Evolutionary conservation across 1,140 invertebrate genomes (phyloP).

Genomic region (Zaprionus ghesquierei): DNA sequence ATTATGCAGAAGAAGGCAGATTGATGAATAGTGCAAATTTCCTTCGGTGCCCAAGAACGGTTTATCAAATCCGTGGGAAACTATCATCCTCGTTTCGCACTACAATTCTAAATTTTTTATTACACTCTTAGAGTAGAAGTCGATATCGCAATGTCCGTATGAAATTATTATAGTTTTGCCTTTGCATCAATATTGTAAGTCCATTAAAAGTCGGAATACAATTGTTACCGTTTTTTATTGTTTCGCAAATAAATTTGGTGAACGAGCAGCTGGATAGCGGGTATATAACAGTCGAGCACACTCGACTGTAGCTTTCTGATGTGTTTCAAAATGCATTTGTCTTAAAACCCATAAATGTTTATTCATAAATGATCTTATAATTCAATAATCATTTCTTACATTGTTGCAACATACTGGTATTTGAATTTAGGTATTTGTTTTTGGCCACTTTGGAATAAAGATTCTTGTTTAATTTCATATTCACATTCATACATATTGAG

Average conservation of each 20-base stretch:
- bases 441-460: conserved; percentile 60
- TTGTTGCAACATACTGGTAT: conserved; percentile 41
- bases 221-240: no score
- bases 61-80: conserved; percentile 64
- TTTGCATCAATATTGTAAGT: no score
- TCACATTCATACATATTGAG: conserved; percentile 17
- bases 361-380: conserved; percentile 54
- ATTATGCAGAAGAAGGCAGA: conserved; percentile 62
- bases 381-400: conserved; percentile 40
- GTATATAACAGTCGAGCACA: no score
- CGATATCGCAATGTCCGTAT: no score
- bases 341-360: conserved; percentile 79
- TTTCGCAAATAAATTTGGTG: no score
- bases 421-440: conserved; percentile 39
- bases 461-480: conserved; percentile 41
- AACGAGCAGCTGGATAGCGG: no score
- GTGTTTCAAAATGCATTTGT: no score
- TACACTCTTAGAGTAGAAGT: no score
- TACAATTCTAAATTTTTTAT: conserved; percentile 46
- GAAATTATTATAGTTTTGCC: no score
- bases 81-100: conserved; percentile 70
- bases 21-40: conserved; percentile 58
- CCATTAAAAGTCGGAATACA: no score
- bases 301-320: no score
- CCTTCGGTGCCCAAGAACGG: conserved; percentile 67